Conservation (phyloP, 1,140 invertebrate genomes). For the Drosophila sproati region DNA sequence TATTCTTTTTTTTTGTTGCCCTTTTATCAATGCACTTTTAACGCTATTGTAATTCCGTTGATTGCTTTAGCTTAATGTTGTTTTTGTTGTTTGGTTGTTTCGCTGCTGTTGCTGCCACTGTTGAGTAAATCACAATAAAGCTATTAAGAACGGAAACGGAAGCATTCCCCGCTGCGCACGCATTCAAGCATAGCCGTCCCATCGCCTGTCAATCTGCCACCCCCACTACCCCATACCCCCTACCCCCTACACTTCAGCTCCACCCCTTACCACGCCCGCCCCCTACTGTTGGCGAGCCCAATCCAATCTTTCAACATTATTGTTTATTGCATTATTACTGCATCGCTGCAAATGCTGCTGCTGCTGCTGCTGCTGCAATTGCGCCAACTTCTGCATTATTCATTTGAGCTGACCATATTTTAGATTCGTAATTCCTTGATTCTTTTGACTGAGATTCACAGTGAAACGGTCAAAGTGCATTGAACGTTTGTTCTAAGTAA, state of each 20-base stretch:
- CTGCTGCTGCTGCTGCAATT: neutral
- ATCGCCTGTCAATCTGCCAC: slow-evolving; percentile 55
- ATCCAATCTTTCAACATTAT: slow-evolving; percentile 14
- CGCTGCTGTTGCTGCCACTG: slow-evolving; percentile 42
- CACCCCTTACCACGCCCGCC: slow-evolving; percentile 4
- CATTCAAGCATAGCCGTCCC: slow-evolving; percentile 78
- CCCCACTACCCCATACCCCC: neutral
- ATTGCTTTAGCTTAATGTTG: slow-evolving; percentile 66
- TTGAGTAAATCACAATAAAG: slow-evolving; percentile 83
- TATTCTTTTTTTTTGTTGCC: slow-evolving; percentile 40
- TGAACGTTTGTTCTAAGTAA: slow-evolving; percentile 20
- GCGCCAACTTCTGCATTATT: slow-evolving; percentile 40
- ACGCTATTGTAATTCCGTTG: slow-evolving; percentile 78
- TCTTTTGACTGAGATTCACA: slow-evolving; percentile 2
- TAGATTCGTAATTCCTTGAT: slow-evolving; percentile 24
- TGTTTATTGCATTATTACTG: slow-evolving; percentile 49
- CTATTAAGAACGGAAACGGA: slow-evolving; percentile 84
- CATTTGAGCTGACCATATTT: slow-evolving; percentile 37
- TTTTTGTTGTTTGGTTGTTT: slow-evolving; percentile 28
- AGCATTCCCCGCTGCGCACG: slow-evolving; percentile 81
- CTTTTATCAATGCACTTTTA: slow-evolving; percentile 71
- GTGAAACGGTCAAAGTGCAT: slow-evolving; percentile 49
- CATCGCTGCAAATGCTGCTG: neutral
- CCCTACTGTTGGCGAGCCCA: neutral
- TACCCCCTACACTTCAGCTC: too few species aligned